A percentile compares a stretch with the other conserved stretches of the same genome.
Evolutionary conservation across 2,113 vertebrate species (phyloP).

Genomic region (Colossoma macropomum): DNA sequence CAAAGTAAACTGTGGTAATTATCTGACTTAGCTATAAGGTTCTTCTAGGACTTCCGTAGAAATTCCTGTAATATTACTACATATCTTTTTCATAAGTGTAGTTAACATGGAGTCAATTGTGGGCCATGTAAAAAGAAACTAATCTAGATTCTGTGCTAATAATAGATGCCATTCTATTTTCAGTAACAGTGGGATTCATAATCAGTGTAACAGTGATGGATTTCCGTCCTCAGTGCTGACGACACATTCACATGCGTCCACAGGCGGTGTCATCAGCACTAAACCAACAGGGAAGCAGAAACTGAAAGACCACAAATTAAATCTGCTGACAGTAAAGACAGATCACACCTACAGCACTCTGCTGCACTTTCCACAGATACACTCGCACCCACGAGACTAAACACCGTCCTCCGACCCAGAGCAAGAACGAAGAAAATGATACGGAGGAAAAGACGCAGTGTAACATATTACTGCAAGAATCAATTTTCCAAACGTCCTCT

Average conservation of each 20-base stretch:
- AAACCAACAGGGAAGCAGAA: conserved; percentile 31
- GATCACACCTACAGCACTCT: conserved; percentile 57
- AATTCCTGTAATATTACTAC: no score
- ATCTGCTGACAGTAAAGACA: conserved; percentile 53
- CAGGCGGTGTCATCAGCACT: neutral
- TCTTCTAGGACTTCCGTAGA: no score
- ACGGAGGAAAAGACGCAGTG: neutral
- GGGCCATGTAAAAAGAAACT: neutral
- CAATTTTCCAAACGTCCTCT: neutral
- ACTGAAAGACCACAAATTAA: conserved; percentile 14
- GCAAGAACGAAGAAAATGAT: neutral
- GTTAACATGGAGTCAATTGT: no score
- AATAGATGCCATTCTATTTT: neutral
- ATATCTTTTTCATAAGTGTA: no score
- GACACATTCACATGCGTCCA: neutral
- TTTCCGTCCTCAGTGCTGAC: neutral
- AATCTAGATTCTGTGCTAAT: neutral
- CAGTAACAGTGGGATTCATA: neutral
- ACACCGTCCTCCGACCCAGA: neutral
- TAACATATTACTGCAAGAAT: neutral
- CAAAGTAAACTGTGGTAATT: no score
- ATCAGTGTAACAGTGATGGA: neutral
- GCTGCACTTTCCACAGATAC: conserved; percentile 47
- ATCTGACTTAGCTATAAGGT: no score
- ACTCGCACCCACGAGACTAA: conserved; percentile 34